Evolutionary conservation across 2,113 vertebrate genomes (phyloP).

Genomic region (Clarias macrocephalus): DNA sequence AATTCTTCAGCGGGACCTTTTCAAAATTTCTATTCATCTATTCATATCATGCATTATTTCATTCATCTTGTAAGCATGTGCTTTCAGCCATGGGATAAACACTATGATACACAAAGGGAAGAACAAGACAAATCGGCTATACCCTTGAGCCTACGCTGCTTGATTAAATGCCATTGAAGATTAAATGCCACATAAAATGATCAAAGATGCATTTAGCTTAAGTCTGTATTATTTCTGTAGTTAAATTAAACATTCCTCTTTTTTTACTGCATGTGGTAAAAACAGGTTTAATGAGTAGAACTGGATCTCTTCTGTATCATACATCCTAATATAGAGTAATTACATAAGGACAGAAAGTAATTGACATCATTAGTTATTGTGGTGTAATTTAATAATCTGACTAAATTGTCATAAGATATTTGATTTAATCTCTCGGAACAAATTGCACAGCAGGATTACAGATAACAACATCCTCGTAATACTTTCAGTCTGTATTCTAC

Average conservation of each 20-base stretch:
- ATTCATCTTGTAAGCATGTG: constrained; percentile 3
- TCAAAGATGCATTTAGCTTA: background rate
- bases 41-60: background rate
- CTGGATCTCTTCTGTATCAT: background rate
- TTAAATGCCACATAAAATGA: background rate
- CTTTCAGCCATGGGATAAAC: background rate
- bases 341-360: background rate
- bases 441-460: background rate
- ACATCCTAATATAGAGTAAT: constrained; percentile 7
- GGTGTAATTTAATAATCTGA: background rate
- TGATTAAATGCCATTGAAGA: background rate
- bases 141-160: background rate
- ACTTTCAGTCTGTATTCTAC: background rate
- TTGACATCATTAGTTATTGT: background rate
- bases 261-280: constrained; percentile 14
- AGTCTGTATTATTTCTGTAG: background rate
- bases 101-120: background rate
- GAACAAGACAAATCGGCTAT: background rate
- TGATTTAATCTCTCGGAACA: background rate
- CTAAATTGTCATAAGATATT: background rate
- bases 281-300: background rate
- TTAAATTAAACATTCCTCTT: constrained; percentile 10
- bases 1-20: background rate
- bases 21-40: background rate
- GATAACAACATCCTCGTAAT: background rate